Base-by-base conservation (phyloP, 2,113 vertebrate species). In the Myrmophylax atrothorax region DNA sequence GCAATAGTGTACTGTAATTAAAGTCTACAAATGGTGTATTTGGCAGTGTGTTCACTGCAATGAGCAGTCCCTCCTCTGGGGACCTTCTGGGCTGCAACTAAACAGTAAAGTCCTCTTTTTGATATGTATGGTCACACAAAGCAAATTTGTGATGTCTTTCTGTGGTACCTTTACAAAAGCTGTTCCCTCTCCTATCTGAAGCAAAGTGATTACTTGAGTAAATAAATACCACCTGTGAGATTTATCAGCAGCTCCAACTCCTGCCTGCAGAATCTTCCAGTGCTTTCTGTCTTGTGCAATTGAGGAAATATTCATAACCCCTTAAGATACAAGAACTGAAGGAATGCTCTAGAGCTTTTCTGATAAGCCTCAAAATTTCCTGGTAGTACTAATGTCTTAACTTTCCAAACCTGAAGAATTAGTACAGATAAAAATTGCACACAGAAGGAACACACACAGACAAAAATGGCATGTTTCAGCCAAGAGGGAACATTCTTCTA, bases 91-190 rank as follows among this genome's bases (percentile, higher is more conserved):
- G 55, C 59, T 80, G 37, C 28, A 33, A 2, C 14, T n/a, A 12
- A 33, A 4, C 9, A 33, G 11, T 8, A 55, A 25, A 59, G 52
- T 4, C 60, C 16, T 42, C 56, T 78, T 59, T 35, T 25, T 26
- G 15, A 2, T 8, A 14, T 0, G 0, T 17, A 2, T 7, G 3
- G 14, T 37, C 63, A 56, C 16, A 64, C n/a, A 23, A 19, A 69
- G n/a, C 2, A 73, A 33, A 76, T 33, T 12, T n/a, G 18, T 37
- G 14, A 14, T 4, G 8, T 44, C 28, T 72, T 42, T 60, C 40
- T 58, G 15, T 33, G 53, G 18, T n/a, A 25, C 44, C 64, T 74
- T 77, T 78, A 42, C 17, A 66, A 75, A 74, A 82, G 31, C 24
- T 74, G 15, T 12, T 70, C 31, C 15, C 18, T n/a, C 50, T 74